phyloP scores from a whole-genome alignment of 1,140 invertebrate genomes.

The Apis laboriosa region DNA sequence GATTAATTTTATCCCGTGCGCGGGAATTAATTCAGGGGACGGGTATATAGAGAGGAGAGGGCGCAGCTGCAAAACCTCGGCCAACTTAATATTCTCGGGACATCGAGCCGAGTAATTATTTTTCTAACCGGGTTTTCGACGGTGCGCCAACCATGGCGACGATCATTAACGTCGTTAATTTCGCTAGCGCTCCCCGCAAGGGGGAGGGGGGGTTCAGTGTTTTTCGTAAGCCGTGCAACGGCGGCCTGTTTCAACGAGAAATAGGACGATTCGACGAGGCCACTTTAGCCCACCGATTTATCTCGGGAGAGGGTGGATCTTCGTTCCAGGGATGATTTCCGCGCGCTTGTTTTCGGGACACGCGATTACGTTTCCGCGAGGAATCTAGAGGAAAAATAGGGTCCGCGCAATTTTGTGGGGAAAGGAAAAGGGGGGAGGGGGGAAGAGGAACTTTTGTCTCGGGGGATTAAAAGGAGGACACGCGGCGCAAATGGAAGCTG shows the following conservation, averaged over 20 bases:
- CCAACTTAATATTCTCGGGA: conserved; percentile 37
- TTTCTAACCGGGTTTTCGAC: conserved; percentile 16
- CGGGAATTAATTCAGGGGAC: background rate
- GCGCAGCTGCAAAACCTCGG: background rate
- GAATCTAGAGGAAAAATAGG: background rate
- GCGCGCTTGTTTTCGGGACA: conserved; percentile 23
- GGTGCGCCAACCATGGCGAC: background rate
- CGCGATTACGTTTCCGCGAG: conserved; percentile 9
- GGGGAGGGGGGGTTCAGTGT: background rate
- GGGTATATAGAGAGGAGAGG: background rate
- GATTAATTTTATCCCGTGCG: conserved; percentile 17
- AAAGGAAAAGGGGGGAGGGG: too few relatives aligned
- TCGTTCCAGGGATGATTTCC: conserved; percentile 21
- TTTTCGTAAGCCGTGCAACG: background rate
- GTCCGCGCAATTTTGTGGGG: conserved; percentile 5
- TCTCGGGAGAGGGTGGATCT: conserved; percentile 6
- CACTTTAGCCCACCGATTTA: conserved; percentile 30
- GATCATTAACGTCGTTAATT: conserved; percentile 47
- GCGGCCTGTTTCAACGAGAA: background rate
- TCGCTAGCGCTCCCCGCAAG: background rate
- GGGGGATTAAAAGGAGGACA: background rate
- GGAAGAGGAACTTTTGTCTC: background rate
- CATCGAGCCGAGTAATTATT: conserved; percentile 44
- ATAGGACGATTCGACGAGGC: conserved; percentile 42
- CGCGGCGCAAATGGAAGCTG: background rate